These are phyloP conservation scores for Anableps anableps DNA, from an alignment of 2,797 vertebrate genomes.

Conservation along the genomic window DNA sequence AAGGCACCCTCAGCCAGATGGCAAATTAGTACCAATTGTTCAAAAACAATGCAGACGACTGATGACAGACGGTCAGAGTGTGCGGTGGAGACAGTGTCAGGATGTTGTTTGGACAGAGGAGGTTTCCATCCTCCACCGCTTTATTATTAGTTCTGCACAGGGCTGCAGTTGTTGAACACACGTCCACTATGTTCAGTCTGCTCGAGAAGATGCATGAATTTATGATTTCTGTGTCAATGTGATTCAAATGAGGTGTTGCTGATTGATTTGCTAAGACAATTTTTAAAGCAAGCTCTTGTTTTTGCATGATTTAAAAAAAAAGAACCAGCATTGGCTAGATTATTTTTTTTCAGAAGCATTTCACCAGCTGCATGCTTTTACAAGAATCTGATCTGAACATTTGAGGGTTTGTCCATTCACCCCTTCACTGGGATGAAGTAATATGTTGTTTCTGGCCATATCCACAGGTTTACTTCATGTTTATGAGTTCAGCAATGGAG, in stretches of 20 bases:
- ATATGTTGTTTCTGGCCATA: slow-evolving; percentile 58
- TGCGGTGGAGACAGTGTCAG: slow-evolving; percentile 40
- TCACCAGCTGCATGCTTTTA: slow-evolving; percentile 18
- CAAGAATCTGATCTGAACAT: slow-evolving; percentile 32
- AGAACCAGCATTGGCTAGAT: slow-evolving; percentile 30
- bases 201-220: slow-evolving; percentile 49
- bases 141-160: slow-evolving; percentile 45
- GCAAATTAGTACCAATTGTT: slow-evolving; percentile 85
- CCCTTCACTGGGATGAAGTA: slow-evolving; percentile 27
- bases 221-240: slow-evolving; percentile 55
- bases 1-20: slow-evolving; percentile 79
- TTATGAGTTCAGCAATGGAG: slow-evolving; percentile 50
- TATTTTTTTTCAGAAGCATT: slow-evolving; percentile 39
- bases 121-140: slow-evolving; percentile 56
- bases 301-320: slow-evolving; percentile 29
- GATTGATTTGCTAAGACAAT: slow-evolving; percentile 22
- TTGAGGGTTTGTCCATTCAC: slow-evolving; percentile 7
- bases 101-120: slow-evolving; percentile 68
- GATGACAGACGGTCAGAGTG: slow-evolving; percentile 71
- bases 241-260: slow-evolving; percentile 66
- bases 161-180: slow-evolving; percentile 63
- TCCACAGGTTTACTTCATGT: slow-evolving; percentile 22
- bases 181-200: slow-evolving; percentile 66
- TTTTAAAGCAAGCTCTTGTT: slow-evolving; percentile 42
- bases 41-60: slow-evolving; percentile 78